Base-by-base conservation (phyloP, 2,797 vertebrate genomes). In the Fistularia tabacaria region DNA sequence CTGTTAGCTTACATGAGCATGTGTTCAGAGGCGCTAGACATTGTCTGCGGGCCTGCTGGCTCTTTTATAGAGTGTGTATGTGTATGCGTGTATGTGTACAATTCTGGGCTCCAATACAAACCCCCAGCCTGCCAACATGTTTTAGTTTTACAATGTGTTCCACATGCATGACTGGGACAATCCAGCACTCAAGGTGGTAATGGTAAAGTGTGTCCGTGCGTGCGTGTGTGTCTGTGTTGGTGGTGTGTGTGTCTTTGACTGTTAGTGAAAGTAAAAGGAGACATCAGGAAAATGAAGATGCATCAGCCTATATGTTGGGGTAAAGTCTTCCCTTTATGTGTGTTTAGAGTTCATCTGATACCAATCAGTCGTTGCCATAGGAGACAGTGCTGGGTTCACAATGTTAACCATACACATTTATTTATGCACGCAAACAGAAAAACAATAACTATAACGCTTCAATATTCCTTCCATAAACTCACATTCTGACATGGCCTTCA, bases 101-200 rank as follows among this genome's bases (percentile, higher is more conserved):
- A 44, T 75, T 82, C 71, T 76, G 75, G 73, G 75, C 76, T 80
- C 64, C 54, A 71, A 66, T 69, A 76, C 81, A 83, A 84, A 80
- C 69, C 80, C 71, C 66, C 66, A 79, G 75, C 55, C 69, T 76
- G 74, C 81, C 85, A 81, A 63, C 66, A 55, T 74, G 76, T 71
- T 79, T 76, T 62, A 76, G 62, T 75, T 85, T 81, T 76, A 83
- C 83, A 86, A 81, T 74, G 79, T 77, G 80, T 78, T 81, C 77
- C 80, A 77, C 81, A 84, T 76, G 79, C 80, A 83, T 83, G 82
- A 74, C 72, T 79, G 65, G 74, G 69, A 77, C 36, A 9, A 64
- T 71, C 54, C 65, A 63, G 73, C 69, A 56, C 69, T 79, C 70
- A 65, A 79, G 80, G 83, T 78, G 79, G 74, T 76, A 66, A 76